Percentiles rank a stretch among this genome's conserved stretches.
Conservation (phyloP, 2,888 invertebrate species). For the Aleiodes leptofemur region DNA sequence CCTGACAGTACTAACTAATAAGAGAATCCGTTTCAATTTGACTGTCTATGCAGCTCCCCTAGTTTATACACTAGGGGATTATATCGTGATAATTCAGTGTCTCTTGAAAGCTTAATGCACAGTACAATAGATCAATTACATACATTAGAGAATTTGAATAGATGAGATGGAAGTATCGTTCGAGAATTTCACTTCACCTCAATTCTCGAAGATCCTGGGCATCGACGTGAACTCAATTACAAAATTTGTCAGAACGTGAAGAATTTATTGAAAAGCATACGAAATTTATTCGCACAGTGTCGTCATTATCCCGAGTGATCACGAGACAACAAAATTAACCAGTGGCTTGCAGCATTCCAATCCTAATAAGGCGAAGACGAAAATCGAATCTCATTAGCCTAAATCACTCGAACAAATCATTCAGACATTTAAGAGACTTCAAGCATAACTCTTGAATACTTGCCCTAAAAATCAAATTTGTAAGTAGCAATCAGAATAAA, state of each 20-base stretch:
- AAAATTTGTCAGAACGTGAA: slow-evolving; percentile 4
- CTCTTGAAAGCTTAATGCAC: slow-evolving; percentile 67
- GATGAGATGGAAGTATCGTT: slow-evolving; percentile 13
- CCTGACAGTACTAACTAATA: slow-evolving; percentile 66
- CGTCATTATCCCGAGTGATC: not conserved
- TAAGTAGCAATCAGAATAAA: slow-evolving; percentile 21
- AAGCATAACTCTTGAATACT: no score
- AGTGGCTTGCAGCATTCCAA: slow-evolving; percentile 46
- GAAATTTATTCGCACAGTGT: slow-evolving; percentile 23
- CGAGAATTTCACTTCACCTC: slow-evolving; percentile 27
- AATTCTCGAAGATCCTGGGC: not conserved
- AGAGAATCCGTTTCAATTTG: slow-evolving; percentile 57
- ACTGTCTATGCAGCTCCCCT: slow-evolving; percentile 50
- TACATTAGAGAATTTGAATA: slow-evolving; percentile 65
- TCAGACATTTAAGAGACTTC: slow-evolving; percentile 24
- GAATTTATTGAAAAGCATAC: slow-evolving; percentile 9
- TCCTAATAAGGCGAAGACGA: not conserved
- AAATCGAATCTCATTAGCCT: slow-evolving; percentile 33
- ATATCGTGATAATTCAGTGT: slow-evolving; percentile 19
- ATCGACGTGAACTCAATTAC: slow-evolving; percentile 17
- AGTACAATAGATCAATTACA: slow-evolving; percentile 74
- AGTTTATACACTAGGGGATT: slow-evolving; percentile 44
- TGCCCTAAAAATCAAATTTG: slow-evolving; percentile 5
- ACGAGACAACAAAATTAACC: not conserved
- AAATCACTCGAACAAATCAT: slow-evolving; percentile 42